Evolutionary conservation across 2,113 vertebrate genomes (phyloP).

Genomic region (Indicator maculatus): DNA sequence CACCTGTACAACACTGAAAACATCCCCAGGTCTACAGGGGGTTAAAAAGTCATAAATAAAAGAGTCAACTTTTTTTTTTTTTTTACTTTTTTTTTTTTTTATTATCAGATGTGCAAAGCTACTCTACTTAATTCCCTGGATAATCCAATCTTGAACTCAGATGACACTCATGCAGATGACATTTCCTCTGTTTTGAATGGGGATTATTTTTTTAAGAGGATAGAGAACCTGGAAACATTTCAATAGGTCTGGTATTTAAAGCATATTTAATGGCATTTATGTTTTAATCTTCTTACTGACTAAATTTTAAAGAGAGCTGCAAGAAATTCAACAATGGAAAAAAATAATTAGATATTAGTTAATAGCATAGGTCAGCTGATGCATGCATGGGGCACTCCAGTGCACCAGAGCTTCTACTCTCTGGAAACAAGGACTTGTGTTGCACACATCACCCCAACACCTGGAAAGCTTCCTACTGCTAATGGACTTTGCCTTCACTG

Average conservation of each 20-base stretch:
- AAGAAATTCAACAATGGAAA: constrained; percentile 69
- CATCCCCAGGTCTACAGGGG: neutral
- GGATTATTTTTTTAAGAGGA: constrained; percentile 82
- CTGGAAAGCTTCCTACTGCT: neutral
- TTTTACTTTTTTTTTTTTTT: constrained; percentile 67
- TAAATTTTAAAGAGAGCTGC: constrained; percentile 73
- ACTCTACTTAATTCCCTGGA: constrained; percentile 73
- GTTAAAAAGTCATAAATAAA: constrained; percentile 73
- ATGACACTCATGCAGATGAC: constrained; percentile 74
- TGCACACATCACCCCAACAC: neutral
- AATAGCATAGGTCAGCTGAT: constrained; percentile 14
- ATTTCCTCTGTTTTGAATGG: constrained; percentile 78
- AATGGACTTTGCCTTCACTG: neutral
- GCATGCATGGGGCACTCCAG: neutral
- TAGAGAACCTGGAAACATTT: constrained; percentile 78
- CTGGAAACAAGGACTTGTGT: neutral
- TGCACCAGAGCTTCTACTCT: neutral
- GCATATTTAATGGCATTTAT: constrained; percentile 81
- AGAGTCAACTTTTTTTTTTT: constrained; percentile 1
- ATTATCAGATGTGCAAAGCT: constrained; percentile 77
- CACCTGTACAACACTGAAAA: constrained; percentile 20
- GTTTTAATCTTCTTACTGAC: constrained; percentile 82
- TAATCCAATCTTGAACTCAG: constrained; percentile 78
- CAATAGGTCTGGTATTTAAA: constrained; percentile 79
- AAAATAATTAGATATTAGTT: constrained; percentile 65